Evolutionary conservation across 2,888 invertebrate genomes (phyloP), one percentile per base, ranked within the genome.

Genomic region (Caenorhabditis becei): DNA sequence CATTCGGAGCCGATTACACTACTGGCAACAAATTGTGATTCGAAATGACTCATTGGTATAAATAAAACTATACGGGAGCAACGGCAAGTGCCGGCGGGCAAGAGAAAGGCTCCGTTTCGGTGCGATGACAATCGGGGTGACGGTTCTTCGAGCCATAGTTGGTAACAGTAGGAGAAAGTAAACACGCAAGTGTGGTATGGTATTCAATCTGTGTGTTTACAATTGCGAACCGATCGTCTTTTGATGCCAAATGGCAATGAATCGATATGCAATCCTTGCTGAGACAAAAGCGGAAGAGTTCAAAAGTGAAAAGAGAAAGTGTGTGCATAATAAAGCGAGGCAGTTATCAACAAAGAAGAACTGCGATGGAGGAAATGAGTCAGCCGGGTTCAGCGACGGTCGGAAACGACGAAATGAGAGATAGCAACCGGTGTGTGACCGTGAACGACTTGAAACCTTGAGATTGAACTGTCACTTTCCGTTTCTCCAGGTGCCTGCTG

Each of bases 381-480:
- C 56, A 66, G n/a, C n/a, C n/a, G n/a, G 66, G 35, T 24, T 37
- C 14, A 28, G 8, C 28, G 18, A 26, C 44, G 44, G 54, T 53
- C 61, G 58, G 65, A 65, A 51, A 62, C 32, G 44, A 56, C 11
- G 35, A 35, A 59, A 18, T 26, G 11, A 59, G 20, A 47, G 56
- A 62, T 26, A 62, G 44, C 24, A n/a, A 24, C 24, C 24, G 49
- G 49, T 16, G 41, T 16, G 47, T 41, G 59, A 35, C 37, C 37
- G 37, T 59, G 37, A 44, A 11, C 18, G 41, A 28, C 28, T 18
- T 32, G 72, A 74, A 74, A 74, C 72, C 72, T 74, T 74, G 72
- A 74, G 72, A 71, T 71, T 62, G 71, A 72, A 74, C 65, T n/a
- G 63, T 65, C 72, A 74, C 63, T 74, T 74, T 71, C 63, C 23